Percentiles rank a stretch among this genome's conserved stretches.
phyloP scores from a whole-genome alignment of 2,113 vertebrate species.

The Ptyas mucosa region DNA sequence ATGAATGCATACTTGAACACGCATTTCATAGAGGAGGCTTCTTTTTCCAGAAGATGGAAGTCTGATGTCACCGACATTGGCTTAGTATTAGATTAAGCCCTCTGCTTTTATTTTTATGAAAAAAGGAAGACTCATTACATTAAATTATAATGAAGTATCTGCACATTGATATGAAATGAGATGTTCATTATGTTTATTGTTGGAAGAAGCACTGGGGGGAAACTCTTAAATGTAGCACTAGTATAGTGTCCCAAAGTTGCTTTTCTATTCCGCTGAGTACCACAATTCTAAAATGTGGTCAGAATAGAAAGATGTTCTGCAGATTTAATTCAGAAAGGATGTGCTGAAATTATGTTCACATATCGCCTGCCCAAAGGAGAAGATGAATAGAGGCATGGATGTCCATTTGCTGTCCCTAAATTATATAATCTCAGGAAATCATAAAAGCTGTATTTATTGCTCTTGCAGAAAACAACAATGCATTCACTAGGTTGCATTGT shows the following conservation, averaged over 20 bases:
- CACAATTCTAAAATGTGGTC: conserved; percentile 25
- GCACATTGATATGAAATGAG: conserved; percentile 23
- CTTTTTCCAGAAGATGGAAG: background rate
- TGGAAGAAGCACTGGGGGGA: background rate
- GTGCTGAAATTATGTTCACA: background rate
- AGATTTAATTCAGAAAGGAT: conserved; percentile 21
- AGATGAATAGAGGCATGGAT: fast-evolving
- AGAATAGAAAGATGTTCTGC: conserved; percentile 6
- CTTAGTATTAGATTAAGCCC: background rate
- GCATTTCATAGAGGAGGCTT: background rate
- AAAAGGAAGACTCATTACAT: conserved; percentile 10
- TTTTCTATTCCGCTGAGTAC: background rate
- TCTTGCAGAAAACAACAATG: conserved; percentile 59
- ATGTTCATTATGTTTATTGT: conserved; percentile 15
- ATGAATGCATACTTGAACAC: background rate
- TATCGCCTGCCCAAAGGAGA: conserved; percentile 10
- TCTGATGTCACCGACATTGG: background rate
- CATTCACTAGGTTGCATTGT: conserved; percentile 56
- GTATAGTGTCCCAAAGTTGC: background rate
- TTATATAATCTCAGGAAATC: conserved; percentile 34
- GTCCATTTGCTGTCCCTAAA: conserved; percentile 51
- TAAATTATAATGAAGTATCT: conserved; percentile 25
- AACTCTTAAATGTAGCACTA: background rate
- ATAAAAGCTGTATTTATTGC: conserved; percentile 60
- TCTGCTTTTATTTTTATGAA: background rate